Evolutionary conservation across 2,888 invertebrate genomes (phyloP), one percentile per base, ranked within the genome.

Genomic region (Leucania comma): DNA sequence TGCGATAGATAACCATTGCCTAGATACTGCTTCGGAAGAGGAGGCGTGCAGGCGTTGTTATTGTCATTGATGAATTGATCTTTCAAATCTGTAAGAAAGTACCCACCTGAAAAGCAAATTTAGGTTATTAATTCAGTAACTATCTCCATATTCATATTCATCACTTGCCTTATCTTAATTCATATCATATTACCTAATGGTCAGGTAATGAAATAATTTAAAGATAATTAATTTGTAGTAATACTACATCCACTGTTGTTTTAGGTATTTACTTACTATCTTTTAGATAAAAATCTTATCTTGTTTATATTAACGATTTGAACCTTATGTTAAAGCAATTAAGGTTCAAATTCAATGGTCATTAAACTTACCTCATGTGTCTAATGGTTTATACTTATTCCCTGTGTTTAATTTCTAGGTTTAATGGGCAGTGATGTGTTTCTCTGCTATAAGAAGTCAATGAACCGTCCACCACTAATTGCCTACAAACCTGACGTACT

Each of bases 381-480:
- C 5, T 2, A 22, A 20, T 35, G 14, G 2, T 24, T 17, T 58
- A 24, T 50, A 46, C 8, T 77, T 14, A 78, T 48, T 32, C 32
- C 2, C 4, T 22, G 48, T 71, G 17, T n/a, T 60, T 50, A 54
- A 46, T 68, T 84, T 93, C 64, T 94, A 96, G 96, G 96, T 77
- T 97, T 99, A 96, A 97, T 98, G 93, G 99, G 99, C 66, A 99
- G 99, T 88, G 99, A 99, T 95, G 99, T 99, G 24, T 99, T 97
- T 94, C 96, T 99, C 77, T 99, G 99, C 94, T 99, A 99, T 96
- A 99, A 99, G 94, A 99, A 99, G 95, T 99, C 99, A 82, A 99
- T 99, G 98, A 99, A 99, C 95, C 98, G 99, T 91, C 98, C 99
- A 67, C 98, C 98, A 91, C 96, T 98, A 83, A 97, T 99, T 85